Base-by-base conservation (phyloP, 1,140 invertebrate genomes). In the Drosophila dunni region DNA sequence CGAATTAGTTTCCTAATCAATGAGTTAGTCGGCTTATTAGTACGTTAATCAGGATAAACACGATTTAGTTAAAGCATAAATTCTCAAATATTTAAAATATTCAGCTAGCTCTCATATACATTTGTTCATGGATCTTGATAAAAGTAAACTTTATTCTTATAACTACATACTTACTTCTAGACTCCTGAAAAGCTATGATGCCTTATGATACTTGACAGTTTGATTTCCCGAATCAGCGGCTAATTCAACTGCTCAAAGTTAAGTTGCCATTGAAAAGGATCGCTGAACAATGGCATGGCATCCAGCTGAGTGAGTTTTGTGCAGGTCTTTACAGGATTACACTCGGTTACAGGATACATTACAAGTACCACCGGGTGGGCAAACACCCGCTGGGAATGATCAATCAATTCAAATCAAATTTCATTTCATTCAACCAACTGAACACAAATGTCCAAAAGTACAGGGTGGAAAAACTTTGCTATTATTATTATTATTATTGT, bases 331-430 rank as follows among this genome's bases (percentile, higher is more conserved):
- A 86, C 80, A 82, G 83, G 88, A 91, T 90, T 90, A 90, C 83
- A 84, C 83, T 84, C 83, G 78, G 81, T 90, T 90, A 89, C 76
- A 80, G 86, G 83, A 88, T 88, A 89, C 84, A 88, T 88, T 88
- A 88, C 83, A 83, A 78, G 68, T 66, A 54, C 70, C 38, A 77
- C 84, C 84, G 79, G 83, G 79, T 73, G 79, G 83, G 57, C 51
- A 8, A 24, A 17, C 77, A 78, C 90, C 90, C 90, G 78, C 82
- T 81, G 90, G 90, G 90, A 78, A 76, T 91, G 90, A 91, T 91
- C 90, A 91, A 91, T 91, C 90, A 90, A 80, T 72, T 81, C 76
- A 69, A 74, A 75, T 83, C 78, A 90, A 81, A 90, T 81, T 90
- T 79, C 72, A 91, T 91, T 79, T 69, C 61, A 69, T 83, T 29